Percentiles rank a stretch among this genome's conserved stretches.
These are phyloP conservation scores for Pocillopora verrucosa DNA, from an alignment of 64 coral and sea anemone genomes.

Conservation along the genomic window DNA sequence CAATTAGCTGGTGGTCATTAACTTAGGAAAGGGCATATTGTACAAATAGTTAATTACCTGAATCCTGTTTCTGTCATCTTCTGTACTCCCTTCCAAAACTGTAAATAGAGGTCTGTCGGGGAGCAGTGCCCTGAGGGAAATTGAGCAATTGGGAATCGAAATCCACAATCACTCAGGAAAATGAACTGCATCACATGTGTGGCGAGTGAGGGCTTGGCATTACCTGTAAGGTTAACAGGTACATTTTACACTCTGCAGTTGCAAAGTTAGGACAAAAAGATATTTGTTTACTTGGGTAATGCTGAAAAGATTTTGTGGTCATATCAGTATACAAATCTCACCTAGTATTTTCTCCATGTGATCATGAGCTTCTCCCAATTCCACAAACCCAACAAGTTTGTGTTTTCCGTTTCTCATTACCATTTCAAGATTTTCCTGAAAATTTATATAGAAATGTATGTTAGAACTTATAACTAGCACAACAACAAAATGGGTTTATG, in stretches of 20 bases:
- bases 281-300: too few relatives aligned
- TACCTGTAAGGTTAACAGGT: too few relatives aligned
- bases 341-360: constrained; percentile 3
- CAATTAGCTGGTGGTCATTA: too few relatives aligned
- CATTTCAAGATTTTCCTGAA: constrained; percentile 27
- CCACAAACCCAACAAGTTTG: constrained; percentile 26
- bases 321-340: neutral
- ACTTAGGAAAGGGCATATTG: neutral
- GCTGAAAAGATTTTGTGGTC: too few relatives aligned
- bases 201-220: neutral
- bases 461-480: too few relatives aligned
- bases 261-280: too few relatives aligned
- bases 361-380: constrained; percentile 4
- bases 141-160: constrained; percentile 15
- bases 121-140: constrained; percentile 17
- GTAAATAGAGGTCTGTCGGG: neutral
- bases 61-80: constrained; percentile 4
- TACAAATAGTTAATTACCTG: constrained; percentile 13
- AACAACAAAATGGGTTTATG: too few relatives aligned
- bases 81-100: constrained; percentile 42
- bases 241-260: too few relatives aligned
- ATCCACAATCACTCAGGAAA: constrained; percentile 20
- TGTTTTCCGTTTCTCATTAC: neutral
- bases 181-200: constrained; percentile 41
- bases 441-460: neutral